Evolutionary conservation across 1,140 invertebrate genomes (phyloP), one percentile per base, ranked within the genome.

Genomic region (Halictus rubicundus): DNA sequence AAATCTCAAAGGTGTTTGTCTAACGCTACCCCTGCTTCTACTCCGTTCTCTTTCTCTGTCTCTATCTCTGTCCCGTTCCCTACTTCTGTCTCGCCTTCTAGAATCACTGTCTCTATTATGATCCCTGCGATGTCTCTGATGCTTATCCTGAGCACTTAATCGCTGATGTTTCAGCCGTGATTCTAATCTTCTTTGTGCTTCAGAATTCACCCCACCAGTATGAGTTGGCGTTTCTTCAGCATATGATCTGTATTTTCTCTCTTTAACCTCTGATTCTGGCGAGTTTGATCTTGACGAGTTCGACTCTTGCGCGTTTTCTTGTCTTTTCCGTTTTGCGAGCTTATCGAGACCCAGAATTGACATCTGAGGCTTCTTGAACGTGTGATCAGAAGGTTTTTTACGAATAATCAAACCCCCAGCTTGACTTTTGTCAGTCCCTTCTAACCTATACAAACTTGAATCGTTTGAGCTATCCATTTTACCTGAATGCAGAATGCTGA

Each of bases 201-300:
- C 96, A 71, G 95, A 94, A 57, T 96, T 97, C 4, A 99, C 96
- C 37, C 98, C 98, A 54, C 98, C 98, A 7, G 98, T 98, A 88
- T 99, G 95, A 0, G 98, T 97, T 0, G 98, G 98, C 10, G 98
- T 99, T 93, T 99, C 98, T 87, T 96, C 95, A 86, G 95, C 94
- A 12, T 95, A 93, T 75, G 95, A 93, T 72, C 98, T 94, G 88
- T 98, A 98, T 91, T 97, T 95, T 82, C 97, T 94, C 32, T 94
- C 91, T 66, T 92, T 94, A 3, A 86, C 7, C 23, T 89, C 89
- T 1, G 81, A 80, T 64, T 74, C 92, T 7, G 87, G 90, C 64
- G 87, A 90, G 66, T 88, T 90, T 19, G 70, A 91, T 88, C 76
- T 90, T 76, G 52, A 90, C 80, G 32, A 89, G 68, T 52, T 70